These are phyloP conservation scores for Tetraneura akinire DNA, from an alignment of 1,140 invertebrate genomes.

Conservation along the genomic window DNA sequence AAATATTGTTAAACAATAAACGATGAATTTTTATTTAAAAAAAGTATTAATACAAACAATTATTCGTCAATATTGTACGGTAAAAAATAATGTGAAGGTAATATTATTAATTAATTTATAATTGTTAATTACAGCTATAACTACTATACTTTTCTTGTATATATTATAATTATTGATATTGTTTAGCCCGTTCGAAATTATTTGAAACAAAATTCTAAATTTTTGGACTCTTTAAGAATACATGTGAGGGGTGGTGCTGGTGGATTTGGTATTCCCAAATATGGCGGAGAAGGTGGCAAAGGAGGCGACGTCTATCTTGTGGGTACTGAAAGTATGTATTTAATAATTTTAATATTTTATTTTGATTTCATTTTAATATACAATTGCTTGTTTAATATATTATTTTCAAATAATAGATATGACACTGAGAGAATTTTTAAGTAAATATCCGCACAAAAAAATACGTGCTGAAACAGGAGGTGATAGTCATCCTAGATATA, in stretches of 20 bases:
- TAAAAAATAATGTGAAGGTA: constrained; percentile 8
- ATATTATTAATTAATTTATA: neutral
- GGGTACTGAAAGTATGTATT: constrained; percentile 64
- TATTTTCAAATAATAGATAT: constrained; percentile 56
- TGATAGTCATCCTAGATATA: constrained; percentile 71
- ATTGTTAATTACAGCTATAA: neutral
- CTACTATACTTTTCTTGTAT: neutral
- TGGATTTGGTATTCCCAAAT: constrained; percentile 73
- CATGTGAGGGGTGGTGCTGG: constrained; percentile 61
- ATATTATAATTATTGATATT: neutral
- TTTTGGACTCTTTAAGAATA: constrained; percentile 55
- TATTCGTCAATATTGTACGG: constrained; percentile 11
- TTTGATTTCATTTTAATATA: neutral
- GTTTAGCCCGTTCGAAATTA: constrained; percentile 32
- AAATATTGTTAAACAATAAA: too few relatives aligned
- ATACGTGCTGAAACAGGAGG: constrained; percentile 68
- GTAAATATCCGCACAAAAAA: constrained; percentile 63
- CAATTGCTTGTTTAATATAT: neutral
- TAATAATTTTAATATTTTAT: neutral
- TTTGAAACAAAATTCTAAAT: constrained; percentile 51
- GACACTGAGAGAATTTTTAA: constrained; percentile 64
- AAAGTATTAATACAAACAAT: neutral
- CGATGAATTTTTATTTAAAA: neutral
- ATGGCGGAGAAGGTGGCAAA: constrained; percentile 81
- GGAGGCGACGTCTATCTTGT: constrained; percentile 79